Conservation (phyloP, 2,113 vertebrate genomes). For the Strix uralensis region DNA sequence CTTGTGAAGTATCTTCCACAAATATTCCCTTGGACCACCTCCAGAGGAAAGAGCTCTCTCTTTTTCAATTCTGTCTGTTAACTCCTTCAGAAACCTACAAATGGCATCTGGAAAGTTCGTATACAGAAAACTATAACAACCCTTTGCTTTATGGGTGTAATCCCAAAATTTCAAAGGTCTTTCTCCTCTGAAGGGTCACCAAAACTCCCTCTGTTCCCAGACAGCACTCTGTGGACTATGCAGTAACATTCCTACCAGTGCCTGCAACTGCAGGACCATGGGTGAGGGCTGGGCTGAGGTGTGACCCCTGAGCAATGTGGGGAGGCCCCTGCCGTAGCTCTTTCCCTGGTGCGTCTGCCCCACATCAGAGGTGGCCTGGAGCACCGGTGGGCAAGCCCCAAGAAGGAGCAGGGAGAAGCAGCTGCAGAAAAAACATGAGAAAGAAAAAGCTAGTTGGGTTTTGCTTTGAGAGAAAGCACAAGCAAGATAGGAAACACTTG, state of each 20-base stretch:
- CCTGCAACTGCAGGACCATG: not conserved
- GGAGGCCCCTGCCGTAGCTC: not conserved
- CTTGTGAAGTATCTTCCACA: constrained; percentile 22
- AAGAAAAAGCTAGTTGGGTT: not conserved
- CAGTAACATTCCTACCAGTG: not conserved
- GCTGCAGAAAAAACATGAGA: not conserved
- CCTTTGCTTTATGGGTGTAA: not conserved
- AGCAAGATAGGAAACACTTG: not conserved
- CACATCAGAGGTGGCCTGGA: not conserved
- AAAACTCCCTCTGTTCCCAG: not conserved
- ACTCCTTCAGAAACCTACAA: constrained; percentile 3
- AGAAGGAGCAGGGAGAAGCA: not conserved
- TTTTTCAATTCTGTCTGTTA: not conserved
- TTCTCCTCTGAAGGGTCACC: not conserved
- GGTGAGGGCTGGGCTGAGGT: not conserved
- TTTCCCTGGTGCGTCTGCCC: not conserved
- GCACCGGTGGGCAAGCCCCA: not conserved
- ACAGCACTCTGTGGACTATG: not conserved
- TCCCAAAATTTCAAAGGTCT: not conserved
- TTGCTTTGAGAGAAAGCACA: not conserved
- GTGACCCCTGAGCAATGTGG: rapidly evolving
- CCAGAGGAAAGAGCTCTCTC: not conserved
- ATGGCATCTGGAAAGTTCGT: not conserved
- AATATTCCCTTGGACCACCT: constrained; percentile 20
- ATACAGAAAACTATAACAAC: not conserved